Evolutionary conservation across 2,888 invertebrate genomes (phyloP).

Genomic region (Rhaphigaster nebulosa): DNA sequence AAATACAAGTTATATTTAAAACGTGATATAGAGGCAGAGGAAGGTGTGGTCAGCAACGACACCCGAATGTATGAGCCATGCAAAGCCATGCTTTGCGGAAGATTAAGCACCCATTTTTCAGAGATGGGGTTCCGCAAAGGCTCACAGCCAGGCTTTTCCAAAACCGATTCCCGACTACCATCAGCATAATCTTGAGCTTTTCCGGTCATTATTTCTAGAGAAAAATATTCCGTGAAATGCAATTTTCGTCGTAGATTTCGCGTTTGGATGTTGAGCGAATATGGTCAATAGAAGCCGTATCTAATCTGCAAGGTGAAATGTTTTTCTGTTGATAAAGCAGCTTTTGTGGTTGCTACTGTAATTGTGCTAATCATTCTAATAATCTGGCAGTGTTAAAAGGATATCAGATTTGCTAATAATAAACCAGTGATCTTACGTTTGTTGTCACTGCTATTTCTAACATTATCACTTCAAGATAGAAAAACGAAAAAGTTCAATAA

Average conservation of each 20-base stretch:
- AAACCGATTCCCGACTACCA: background rate
- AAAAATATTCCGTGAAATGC: background rate
- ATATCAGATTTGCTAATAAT: background rate
- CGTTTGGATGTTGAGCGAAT: background rate
- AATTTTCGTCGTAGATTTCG: background rate
- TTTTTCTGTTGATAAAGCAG: background rate
- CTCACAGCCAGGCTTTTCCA: background rate
- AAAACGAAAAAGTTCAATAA: too few relatives aligned
- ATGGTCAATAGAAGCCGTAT: background rate
- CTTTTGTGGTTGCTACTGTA: background rate
- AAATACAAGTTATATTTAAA: too few relatives aligned
- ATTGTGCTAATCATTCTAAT: background rate
- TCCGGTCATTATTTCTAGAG: background rate
- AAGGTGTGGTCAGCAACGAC: background rate
- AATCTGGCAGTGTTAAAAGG: background rate
- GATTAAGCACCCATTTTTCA: slow-evolving; percentile 9
- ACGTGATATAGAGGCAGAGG: too few relatives aligned
- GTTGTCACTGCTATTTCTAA: background rate
- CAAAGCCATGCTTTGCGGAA: background rate
- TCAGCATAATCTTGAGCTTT: background rate
- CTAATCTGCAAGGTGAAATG: slow-evolving; percentile 15
- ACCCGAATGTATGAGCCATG: background rate
- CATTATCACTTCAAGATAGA: background rate
- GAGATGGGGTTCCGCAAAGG: background rate
- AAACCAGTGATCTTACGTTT: background rate